Evolutionary conservation across 2,113 vertebrate genomes (phyloP), one percentile per base, ranked within the genome.

Genomic region (Pterophyllum scalare): DNA sequence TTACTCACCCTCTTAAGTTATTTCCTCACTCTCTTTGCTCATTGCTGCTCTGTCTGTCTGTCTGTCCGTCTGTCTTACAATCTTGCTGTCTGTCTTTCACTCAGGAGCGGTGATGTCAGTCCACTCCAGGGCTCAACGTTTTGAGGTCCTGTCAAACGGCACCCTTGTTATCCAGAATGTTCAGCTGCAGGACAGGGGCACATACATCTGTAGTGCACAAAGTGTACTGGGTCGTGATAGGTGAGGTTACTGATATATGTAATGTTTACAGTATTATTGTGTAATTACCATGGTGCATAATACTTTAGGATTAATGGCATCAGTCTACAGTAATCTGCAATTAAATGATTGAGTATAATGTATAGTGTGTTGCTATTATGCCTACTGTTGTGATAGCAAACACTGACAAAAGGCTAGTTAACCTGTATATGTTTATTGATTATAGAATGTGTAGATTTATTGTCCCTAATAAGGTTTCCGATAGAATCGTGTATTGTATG

Each of bases 101-200:
- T 17, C 88, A 99, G 98, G 98, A 38, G 96, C 96, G 0, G 61
- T 97, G 35, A 95, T 99, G 94, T 96, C 97, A 62, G 82, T 95
- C 26, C 95, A 94, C 75, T 96, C 95, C 76, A 96, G 89, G 75
- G 84, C 94, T 24, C 96, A 97, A 61, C 95, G 97, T 12, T 97
- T 98, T 90, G 96, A 98, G 88, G 96, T 99, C 28, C 94, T 96
- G 80, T 93, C 95, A 85, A 98, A 98, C 11, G 98, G 98, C 49
- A 97, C 96, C 2, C 93, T 99, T 24, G 67, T 97, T 83, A 97
- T 99, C 86, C 96, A 89, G 19, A 95, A 94, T 19, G 95, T 94
- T 31, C 97, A 98, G 24, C 91, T 96, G 24, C 97, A 98, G 87
- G 98, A 99, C 94, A 96, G 90, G 1, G 98, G 98, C 13, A 97